Conservation (phyloP, 2,113 vertebrate species). For the Chiloscyllium plagiosum region DNA sequence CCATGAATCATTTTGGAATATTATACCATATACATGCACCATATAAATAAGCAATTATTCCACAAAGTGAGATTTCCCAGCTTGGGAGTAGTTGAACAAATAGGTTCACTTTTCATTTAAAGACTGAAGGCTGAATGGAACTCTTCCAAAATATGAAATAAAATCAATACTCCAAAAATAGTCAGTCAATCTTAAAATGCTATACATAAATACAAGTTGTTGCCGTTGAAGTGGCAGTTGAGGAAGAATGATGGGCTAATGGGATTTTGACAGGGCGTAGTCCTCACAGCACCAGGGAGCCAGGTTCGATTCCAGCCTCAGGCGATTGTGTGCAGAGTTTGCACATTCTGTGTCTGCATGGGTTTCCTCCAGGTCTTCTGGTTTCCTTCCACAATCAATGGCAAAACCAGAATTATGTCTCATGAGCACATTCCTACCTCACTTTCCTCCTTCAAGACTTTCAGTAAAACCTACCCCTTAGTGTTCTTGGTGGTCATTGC, state of each 20-base stretch:
- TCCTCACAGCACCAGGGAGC: no score
- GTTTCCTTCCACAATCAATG: no score
- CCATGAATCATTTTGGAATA: no score
- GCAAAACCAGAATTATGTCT: no score
- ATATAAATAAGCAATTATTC: neutral
- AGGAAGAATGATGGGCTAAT: neutral
- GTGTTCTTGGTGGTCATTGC: neutral
- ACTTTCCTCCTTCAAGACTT: neutral
- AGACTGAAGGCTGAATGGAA: neutral
- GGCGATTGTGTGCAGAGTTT: no score
- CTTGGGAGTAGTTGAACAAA: no score
- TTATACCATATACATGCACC: neutral
- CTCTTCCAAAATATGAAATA: neutral
- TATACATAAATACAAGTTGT: neutral
- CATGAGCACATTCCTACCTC: no score
- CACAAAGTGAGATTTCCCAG: neutral
- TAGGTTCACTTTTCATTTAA: neutral
- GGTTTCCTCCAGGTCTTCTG: no score
- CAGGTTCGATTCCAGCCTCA: no score
- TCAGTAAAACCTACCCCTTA: neutral
- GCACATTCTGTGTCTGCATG: no score
- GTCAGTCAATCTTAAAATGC: neutral
- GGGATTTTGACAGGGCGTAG: neutral
- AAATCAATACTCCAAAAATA: neutral
- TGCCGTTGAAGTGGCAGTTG: neutral